Evolutionary conservation across 2,113 vertebrate species (phyloP), one percentile per base, ranked within the genome.

Genomic region (Cyanoliseus patagonus): DNA sequence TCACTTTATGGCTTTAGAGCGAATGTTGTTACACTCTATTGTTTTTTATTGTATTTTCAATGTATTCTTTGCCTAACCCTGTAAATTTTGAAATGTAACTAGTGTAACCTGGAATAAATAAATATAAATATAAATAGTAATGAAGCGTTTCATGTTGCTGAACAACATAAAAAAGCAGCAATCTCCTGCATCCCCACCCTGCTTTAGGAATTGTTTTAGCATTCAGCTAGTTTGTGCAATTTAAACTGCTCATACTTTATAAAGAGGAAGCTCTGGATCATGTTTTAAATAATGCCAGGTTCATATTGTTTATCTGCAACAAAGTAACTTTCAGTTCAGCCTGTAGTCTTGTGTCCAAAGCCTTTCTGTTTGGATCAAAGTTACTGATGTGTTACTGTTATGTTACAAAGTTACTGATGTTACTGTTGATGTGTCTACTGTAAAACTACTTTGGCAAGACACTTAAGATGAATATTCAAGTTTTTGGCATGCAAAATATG

Each of bases 61-160:
- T 97, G 93, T 97, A 94, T 95, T 69, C 89, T 97, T 97, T 97
- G 74, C 79, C 67, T 91, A 91, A 97, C 69, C 66, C 51, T 98
- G 91, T 98, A 94, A 53, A 96, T 95, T 97, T 88, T 92, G 81
- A 97, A 97, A 84, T 98, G 96, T 98, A 98, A 97, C 91, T 97
- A 95, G 82, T 97, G 93, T 95, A 96, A 97, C 55, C 86, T 97
- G 96, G 93, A 97, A 95, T 96, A 97, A 98, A 98, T 97, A 97
- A 98, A 98, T 97, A 33, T 22, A 97, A 98, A 97, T 95, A 72
- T 73, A 72, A 95, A 94, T 95, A 93, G 90, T 31, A 96, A 74
- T 14, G 1, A 79, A 94, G 57, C 28, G 91, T 97, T 97, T 96
- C 62, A 95, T 94, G 88, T 97, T 96, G 91, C 85, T 97, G 42